phyloP scores from a whole-genome alignment of 1,140 invertebrate species.

The Lepidotrigona ventralis region DNA sequence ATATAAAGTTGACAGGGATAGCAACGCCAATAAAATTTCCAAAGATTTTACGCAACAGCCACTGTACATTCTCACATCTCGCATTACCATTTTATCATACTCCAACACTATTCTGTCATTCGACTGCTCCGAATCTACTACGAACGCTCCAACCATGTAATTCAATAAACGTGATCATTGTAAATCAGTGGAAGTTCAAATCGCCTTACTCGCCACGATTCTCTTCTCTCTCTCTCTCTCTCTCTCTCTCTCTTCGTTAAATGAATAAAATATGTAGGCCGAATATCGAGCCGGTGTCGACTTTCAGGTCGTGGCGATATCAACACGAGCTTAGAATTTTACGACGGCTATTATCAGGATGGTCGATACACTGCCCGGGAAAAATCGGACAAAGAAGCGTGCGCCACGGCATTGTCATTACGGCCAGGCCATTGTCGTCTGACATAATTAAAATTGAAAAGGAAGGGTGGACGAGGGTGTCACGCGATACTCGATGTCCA shows the following conservation, averaged over 20 bases:
- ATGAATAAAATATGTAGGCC: constrained; percentile 2
- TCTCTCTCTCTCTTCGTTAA: background rate
- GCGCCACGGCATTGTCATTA: constrained; percentile 35
- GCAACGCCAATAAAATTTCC: background rate
- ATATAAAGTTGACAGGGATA: no score
- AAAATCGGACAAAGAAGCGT: constrained; percentile 24
- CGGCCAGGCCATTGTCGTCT: constrained; percentile 38
- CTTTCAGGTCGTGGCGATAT: background rate
- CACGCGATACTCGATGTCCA: constrained; percentile 39
- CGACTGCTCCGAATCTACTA: background rate
- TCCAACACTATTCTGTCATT: background rate
- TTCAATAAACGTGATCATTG: background rate
- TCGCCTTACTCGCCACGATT: background rate
- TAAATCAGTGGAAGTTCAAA: background rate
- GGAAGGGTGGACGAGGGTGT: constrained; percentile 18
- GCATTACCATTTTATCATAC: background rate
- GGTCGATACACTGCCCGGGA: background rate
- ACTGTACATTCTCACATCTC: no score
- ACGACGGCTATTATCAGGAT: background rate
- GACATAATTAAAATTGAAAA: constrained; percentile 44
- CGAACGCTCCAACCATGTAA: background rate
- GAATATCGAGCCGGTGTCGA: background rate
- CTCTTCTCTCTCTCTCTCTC: background rate
- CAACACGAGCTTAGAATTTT: background rate
- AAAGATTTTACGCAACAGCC: background rate